Percentiles rank a stretch among this genome's conserved stretches.
These are phyloP conservation scores for Pelecanus crispus DNA, from an alignment of 2,113 vertebrate species.

Conservation along the genomic window DNA sequence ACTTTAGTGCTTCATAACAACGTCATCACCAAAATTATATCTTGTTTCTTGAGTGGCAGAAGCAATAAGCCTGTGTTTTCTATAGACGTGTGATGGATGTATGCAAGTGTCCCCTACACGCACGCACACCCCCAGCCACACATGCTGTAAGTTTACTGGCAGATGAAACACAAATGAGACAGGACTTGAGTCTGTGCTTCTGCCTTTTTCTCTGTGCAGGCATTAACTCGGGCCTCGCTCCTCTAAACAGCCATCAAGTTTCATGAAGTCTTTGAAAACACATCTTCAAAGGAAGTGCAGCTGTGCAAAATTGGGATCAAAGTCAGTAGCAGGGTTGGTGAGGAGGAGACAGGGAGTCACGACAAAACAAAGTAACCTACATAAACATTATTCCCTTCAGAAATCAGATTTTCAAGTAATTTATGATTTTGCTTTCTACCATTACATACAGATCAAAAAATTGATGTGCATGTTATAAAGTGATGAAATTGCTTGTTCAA, in stretches of 20 bases:
- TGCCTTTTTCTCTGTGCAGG: background rate
- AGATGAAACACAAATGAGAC: background rate
- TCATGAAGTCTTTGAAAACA: background rate
- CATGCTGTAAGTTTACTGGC: background rate
- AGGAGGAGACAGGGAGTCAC: background rate
- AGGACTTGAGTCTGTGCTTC: background rate
- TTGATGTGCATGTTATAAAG: background rate
- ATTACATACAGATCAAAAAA: background rate
- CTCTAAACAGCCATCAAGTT: background rate
- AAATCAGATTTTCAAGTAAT: background rate
- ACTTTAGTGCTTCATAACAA: background rate
- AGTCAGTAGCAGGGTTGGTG: background rate
- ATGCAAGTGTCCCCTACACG: background rate
- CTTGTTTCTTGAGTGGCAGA: background rate
- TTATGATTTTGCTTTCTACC: background rate
- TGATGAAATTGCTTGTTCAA: background rate
- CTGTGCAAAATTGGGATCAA: background rate
- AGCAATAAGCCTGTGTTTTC: background rate
- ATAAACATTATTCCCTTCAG: background rate
- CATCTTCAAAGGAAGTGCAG: background rate
- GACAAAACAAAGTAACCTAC: background rate
- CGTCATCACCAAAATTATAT: background rate
- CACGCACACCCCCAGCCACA: background rate
- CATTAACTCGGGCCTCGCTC: background rate
- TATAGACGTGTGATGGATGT: background rate